Percentiles rank a stretch among this genome's conserved stretches.
These are phyloP conservation scores for Clarias platycephalus DNA, from an alignment of 2,797 vertebrate genomes.

Conservation along the genomic window DNA sequence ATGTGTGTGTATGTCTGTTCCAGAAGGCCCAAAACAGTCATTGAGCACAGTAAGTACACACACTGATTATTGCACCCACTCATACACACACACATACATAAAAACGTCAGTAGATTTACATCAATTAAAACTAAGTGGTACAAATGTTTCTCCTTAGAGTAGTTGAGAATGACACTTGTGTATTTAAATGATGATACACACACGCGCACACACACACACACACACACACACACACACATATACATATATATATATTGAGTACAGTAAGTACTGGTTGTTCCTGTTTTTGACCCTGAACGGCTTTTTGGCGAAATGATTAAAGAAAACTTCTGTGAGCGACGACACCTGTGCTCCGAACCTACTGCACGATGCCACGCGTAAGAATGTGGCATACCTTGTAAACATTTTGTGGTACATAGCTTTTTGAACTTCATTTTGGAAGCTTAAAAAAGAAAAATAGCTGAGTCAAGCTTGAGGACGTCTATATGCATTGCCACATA, in stretches of 20 bases:
- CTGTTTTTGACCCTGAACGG: conserved; percentile 49
- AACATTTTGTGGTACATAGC: conserved; percentile 70
- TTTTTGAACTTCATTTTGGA: conserved; percentile 76
- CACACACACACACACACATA: conserved; percentile 32
- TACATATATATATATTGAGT: conserved; percentile 25
- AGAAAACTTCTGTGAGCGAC: conserved; percentile 34
- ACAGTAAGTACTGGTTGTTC: conserved; percentile 47
- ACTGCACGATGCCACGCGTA: conserved; percentile 70
- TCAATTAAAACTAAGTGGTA: conserved; percentile 20
- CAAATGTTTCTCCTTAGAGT: conserved; percentile 3
- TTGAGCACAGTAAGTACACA: conserved; percentile 50
- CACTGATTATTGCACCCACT: conserved; percentile 37
- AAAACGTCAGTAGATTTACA: conserved; percentile 2
- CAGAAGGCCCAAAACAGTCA: conserved; percentile 42
- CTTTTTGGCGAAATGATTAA: conserved; percentile 42
- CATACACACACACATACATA: conserved; percentile 10
- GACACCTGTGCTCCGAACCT: background rate
- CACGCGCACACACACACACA: conserved; percentile 18
- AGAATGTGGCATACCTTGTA: conserved; percentile 75
- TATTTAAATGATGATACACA: conserved; percentile 27
- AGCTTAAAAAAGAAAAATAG: conserved; percentile 53
- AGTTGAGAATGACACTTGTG: background rate
- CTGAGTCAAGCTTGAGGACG: conserved; percentile 55
- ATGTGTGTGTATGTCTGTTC: conserved; percentile 33
- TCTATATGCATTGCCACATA: conserved; percentile 37